These are phyloP conservation scores for Drosophila repletoides DNA, from an alignment of 1,140 invertebrate species.

Conservation along the genomic window DNA sequence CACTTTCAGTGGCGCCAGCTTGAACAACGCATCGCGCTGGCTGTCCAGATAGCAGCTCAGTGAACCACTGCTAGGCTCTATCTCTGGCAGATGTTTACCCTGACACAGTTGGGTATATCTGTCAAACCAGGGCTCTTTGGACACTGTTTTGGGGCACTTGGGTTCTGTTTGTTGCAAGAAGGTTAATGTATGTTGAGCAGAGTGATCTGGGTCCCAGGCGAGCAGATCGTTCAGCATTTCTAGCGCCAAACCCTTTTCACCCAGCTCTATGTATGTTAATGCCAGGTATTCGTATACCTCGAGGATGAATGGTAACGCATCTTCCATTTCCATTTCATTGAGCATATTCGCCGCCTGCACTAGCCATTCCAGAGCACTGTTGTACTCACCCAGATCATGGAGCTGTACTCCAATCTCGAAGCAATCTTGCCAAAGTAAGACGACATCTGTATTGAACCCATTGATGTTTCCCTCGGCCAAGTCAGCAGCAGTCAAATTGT, in stretches of 20 bases:
- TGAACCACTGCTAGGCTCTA: not conserved
- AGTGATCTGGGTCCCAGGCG: not conserved
- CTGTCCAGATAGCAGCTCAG: slow-evolving; percentile 90
- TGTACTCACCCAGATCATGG: slow-evolving; percentile 41
- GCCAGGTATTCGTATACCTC: slow-evolving; percentile 60
- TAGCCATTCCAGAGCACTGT: slow-evolving; percentile 48
- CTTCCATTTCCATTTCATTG: not conserved
- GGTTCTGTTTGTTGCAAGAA: slow-evolving; percentile 33
- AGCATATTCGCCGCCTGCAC: slow-evolving; percentile 31
- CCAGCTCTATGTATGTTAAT: slow-evolving; percentile 51
- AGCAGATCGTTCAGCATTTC: slow-evolving; percentile 35
- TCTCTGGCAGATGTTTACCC: slow-evolving; percentile 32
- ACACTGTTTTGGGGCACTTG: not conserved
- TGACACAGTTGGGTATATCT: slow-evolving; percentile 63
- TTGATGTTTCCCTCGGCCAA: slow-evolving; percentile 48
- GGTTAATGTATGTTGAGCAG: slow-evolving; percentile 15
- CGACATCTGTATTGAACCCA: slow-evolving; percentile 3
- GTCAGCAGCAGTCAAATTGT: slow-evolving; percentile 47
- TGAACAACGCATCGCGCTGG: slow-evolving; percentile 88
- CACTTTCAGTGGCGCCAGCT: slow-evolving; percentile 93
- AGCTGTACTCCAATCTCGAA: slow-evolving; percentile 61
- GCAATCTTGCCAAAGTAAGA: slow-evolving; percentile 54
- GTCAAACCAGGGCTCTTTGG: not conserved
- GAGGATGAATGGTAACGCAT: not conserved
- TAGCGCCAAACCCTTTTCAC: slow-evolving; percentile 12